Evolutionary conservation across 2,797 vertebrate species (phyloP).

Genomic region (Tenualosa ilisha): DNA sequence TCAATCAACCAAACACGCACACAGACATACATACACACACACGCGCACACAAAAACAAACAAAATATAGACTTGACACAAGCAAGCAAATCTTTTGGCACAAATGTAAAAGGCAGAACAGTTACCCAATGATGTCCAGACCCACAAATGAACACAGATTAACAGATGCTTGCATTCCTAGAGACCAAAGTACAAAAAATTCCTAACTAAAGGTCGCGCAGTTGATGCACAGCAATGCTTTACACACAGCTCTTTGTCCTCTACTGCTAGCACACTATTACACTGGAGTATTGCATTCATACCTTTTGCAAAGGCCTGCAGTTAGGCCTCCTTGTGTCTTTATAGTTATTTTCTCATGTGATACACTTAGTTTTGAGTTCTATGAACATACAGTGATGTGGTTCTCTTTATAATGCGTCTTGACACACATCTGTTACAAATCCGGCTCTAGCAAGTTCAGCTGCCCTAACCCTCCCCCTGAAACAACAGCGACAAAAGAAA

Average conservation of each 20-base stretch:
- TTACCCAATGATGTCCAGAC: slow-evolving; percentile 40
- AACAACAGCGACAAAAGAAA: slow-evolving; percentile 8
- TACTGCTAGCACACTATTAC: slow-evolving; percentile 75
- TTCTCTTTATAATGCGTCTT: not conserved
- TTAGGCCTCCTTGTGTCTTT: not conserved
- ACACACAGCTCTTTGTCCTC: slow-evolving; percentile 63
- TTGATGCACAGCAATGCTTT: slow-evolving; percentile 68
- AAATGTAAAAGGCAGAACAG: slow-evolving; percentile 75
- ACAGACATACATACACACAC: slow-evolving; percentile 23
- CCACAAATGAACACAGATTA: slow-evolving; percentile 63
- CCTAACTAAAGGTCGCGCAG: slow-evolving; percentile 68
- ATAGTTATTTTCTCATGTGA: slow-evolving; percentile 12
- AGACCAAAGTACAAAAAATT: slow-evolving; percentile 66
- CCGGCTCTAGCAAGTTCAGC: slow-evolving; percentile 11
- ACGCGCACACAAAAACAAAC: slow-evolving; percentile 50
- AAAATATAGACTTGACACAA: slow-evolving; percentile 53
- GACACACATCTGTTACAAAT: slow-evolving; percentile 24
- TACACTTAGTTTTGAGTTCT: slow-evolving; percentile 29
- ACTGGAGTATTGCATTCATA: slow-evolving; percentile 60
- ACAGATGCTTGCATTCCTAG: slow-evolving; percentile 64
- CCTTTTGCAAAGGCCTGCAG: slow-evolving; percentile 55
- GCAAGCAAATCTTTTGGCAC: slow-evolving; percentile 79
- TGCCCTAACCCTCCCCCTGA: slow-evolving; percentile 9
- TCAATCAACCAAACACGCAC: not conserved
- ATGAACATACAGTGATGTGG: slow-evolving; percentile 21